Percentiles rank a stretch among this genome's conserved stretches.
Conservation (phyloP, 2,113 vertebrate species). For the Coryphaenoides rupestris region DNA sequence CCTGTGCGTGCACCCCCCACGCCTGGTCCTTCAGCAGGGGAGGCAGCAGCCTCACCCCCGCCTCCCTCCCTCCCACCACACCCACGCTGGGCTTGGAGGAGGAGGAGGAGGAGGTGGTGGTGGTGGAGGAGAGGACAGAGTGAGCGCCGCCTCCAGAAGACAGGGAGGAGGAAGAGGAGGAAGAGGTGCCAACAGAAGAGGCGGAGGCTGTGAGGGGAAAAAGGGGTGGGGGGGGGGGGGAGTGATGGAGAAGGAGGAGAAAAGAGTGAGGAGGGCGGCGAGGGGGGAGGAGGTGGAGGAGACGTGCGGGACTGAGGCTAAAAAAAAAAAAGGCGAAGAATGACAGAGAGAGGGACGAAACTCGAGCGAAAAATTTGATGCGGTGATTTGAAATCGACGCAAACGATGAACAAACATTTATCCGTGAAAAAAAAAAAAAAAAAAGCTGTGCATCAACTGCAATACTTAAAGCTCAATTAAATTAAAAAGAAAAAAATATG, state of each 20-base stretch:
- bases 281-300: slow-evolving; percentile 15
- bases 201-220: slow-evolving; percentile 66
- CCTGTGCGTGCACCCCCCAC: slow-evolving; percentile 80
- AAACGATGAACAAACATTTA: slow-evolving; percentile 12
- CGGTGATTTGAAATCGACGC: slow-evolving; percentile 45
- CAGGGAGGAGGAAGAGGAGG: slow-evolving; percentile 82
- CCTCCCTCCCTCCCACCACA: slow-evolving; percentile 62
- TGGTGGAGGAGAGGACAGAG: slow-evolving; percentile 75
- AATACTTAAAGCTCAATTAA: slow-evolving; percentile 39
- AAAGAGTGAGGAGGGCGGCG: slow-evolving; percentile 70
- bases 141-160: slow-evolving; percentile 74
- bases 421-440: slow-evolving; percentile 14
- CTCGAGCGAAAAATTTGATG: slow-evolving; percentile 13
- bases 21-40: slow-evolving; percentile 92
- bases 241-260: slow-evolving; percentile 55
- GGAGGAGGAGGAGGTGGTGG: slow-evolving; percentile 70
- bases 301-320: slow-evolving; percentile 38
- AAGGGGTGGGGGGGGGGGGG: slow-evolving; percentile 30
- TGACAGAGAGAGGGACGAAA: slow-evolving; percentile 1
- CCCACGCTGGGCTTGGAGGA: slow-evolving; percentile 67
- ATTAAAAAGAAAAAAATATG: slow-evolving; percentile 24
- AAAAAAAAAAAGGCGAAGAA: slow-evolving; percentile 7
- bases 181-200: slow-evolving; percentile 80
- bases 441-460: slow-evolving; percentile 26
- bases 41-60: slow-evolving; percentile 82